Conservation (phyloP, 2,888 invertebrate species). For the Tanypteryx hageni region DNA sequence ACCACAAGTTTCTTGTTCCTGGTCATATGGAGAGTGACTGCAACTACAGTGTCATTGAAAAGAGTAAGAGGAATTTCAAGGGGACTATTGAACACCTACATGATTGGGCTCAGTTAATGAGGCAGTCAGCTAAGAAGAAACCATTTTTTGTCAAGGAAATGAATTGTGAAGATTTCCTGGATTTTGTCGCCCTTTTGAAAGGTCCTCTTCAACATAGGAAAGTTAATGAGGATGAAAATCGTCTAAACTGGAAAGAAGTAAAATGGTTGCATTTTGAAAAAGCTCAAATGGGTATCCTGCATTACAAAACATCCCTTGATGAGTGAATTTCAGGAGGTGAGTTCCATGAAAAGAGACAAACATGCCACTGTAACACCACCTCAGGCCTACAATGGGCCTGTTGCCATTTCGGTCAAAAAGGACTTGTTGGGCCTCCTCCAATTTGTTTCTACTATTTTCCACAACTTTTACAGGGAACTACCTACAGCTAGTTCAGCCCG, state of each 20-base stretch:
- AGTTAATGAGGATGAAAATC: neutral
- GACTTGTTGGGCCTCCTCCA: slow-evolving; percentile 8
- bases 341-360: neutral
- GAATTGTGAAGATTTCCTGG: no score
- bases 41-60: slow-evolving; percentile 50
- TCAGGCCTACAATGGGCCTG: neutral
- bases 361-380: neutral
- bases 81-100: slow-evolving; percentile 61
- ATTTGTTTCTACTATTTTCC: neutral
- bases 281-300: neutral
- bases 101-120: slow-evolving; percentile 64
- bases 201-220: no score
- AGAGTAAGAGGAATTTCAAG: slow-evolving; percentile 41
- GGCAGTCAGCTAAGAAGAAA: slow-evolving; percentile 45
- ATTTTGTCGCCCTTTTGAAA: no score
- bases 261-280: slow-evolving; percentile 15
- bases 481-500: neutral
- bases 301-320: slow-evolving; percentile 26
- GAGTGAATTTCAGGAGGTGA: neutral
- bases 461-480: slow-evolving; percentile 11
- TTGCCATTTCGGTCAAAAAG: neutral
- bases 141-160: slow-evolving; percentile 65
- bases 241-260: neutral
- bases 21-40: slow-evolving; percentile 47
- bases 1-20: slow-evolving; percentile 55